Evolutionary conservation across 2,888 invertebrate species (phyloP).

Genomic region (Lepidocyrtoides sp.): DNA sequence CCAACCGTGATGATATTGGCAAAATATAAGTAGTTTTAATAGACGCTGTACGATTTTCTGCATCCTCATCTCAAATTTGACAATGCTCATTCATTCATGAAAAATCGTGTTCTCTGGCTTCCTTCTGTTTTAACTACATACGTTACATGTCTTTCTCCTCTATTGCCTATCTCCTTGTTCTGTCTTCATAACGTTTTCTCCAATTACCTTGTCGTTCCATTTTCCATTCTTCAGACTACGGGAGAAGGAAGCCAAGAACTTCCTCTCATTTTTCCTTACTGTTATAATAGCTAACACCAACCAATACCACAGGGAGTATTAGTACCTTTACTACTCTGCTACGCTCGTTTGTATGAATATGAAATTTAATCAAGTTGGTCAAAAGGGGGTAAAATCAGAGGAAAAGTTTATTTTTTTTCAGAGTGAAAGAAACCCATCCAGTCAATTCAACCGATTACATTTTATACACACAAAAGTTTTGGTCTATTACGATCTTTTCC

Average conservation of each 20-base stretch:
- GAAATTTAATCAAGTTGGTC: conserved; percentile 70
- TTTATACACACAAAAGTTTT: conserved; percentile 16
- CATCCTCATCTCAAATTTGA: conserved; percentile 37
- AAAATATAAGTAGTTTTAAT: conserved; percentile 37
- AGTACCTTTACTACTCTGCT: conserved; percentile 2
- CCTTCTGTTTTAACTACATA: neutral
- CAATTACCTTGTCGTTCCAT: neutral
- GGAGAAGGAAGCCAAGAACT: neutral
- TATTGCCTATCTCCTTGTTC: conserved; percentile 18
- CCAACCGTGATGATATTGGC: conserved; percentile 21
- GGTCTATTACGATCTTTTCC: neutral
- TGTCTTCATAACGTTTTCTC: neutral
- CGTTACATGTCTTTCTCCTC: conserved; percentile 1
- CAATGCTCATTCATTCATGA: conserved; percentile 49
- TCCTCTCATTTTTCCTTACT: neutral
- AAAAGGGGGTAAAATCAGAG: conserved; percentile 28
- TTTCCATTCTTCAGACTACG: neutral
- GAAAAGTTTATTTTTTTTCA: neutral
- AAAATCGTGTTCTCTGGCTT: conserved; percentile 32
- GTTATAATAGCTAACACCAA: neutral
- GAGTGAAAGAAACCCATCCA: conserved; percentile 2
- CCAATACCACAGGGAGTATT: neutral
- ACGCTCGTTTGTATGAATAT: conserved; percentile 53
- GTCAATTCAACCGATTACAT: conserved; percentile 44
- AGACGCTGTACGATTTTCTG: neutral